A percentile compares a stretch with the other conserved stretches of the same genome.
These are phyloP conservation scores for Aphelenchoides avenae DNA, from an alignment of 1,140 invertebrate species.

Conservation along the genomic window DNA sequence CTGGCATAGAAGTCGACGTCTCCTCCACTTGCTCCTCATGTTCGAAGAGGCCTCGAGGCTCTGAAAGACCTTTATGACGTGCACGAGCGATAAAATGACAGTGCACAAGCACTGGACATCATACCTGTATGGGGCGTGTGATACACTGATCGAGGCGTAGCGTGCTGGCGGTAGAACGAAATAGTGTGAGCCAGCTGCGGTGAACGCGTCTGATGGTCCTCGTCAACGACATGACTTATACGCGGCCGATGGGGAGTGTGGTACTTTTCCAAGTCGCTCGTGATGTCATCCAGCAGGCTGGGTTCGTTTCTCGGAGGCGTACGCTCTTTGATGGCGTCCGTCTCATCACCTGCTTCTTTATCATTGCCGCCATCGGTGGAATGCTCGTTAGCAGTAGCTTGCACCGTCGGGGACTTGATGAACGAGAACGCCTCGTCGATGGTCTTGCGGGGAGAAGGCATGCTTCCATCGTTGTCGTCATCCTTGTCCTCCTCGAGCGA, in stretches of 20 bases:
- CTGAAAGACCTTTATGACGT: slow-evolving; percentile 1
- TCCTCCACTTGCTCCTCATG: slow-evolving; percentile 1
- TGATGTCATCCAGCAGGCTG: slow-evolving; percentile 34
- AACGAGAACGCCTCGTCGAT: not conserved
- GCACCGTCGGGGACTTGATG: not conserved
- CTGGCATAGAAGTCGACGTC: not conserved
- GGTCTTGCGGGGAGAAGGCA: slow-evolving; percentile 1
- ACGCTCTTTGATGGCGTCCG: not conserved
- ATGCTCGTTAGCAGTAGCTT: no score
- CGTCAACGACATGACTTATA: slow-evolving; percentile 8
- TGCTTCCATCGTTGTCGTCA: no score
- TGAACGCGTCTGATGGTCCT: not conserved
- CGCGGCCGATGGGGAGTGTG: not conserved
- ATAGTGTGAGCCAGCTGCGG: slow-evolving; percentile 21
- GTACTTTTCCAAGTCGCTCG: slow-evolving; percentile 27
- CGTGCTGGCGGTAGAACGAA: slow-evolving; percentile 27
- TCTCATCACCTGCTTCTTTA: not conserved
- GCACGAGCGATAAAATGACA: not conserved
- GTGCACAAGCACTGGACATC: slow-evolving; percentile 5
- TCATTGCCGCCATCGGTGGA: slow-evolving; percentile 1
- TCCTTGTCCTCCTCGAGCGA: no score
- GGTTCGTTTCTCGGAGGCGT: slow-evolving; percentile 25
- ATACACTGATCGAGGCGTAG: not conserved
- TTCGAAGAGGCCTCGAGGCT: not conserved
- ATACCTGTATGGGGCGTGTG: not conserved